Evolutionary conservation across 2,888 invertebrate species (phyloP).

Genomic region (Buathra laborator): DNA sequence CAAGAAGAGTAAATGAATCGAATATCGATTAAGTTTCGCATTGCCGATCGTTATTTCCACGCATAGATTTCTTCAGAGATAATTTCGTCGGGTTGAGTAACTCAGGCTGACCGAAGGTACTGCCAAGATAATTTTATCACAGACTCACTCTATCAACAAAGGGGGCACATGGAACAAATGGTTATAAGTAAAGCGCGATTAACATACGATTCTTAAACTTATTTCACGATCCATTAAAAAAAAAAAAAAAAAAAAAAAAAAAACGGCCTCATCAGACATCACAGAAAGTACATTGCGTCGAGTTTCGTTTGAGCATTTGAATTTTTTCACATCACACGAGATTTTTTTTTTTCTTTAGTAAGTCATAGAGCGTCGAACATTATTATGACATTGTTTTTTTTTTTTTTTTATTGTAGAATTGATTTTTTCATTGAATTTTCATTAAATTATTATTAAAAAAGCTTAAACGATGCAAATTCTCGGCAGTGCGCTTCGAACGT

Average conservation of each 20-base stretch:
- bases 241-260: background rate
- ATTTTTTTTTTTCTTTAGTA: background rate
- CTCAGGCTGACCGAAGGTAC: slow-evolving; percentile 77
- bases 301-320: slow-evolving; percentile 35
- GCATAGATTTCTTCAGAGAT: slow-evolving; percentile 74
- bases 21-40: slow-evolving; percentile 63
- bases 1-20: slow-evolving; percentile 81
- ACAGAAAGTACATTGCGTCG: slow-evolving; percentile 48
- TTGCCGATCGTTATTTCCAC: slow-evolving; percentile 75
- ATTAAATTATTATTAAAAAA: slow-evolving; percentile 25
- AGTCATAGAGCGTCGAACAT: background rate
- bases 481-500: slow-evolving; percentile 44
- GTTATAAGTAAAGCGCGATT: slow-evolving; percentile 30
- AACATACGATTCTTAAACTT: slow-evolving; percentile 48
- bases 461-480: slow-evolving; percentile 33
- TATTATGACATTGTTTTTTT: background rate
- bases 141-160: slow-evolving; percentile 58
- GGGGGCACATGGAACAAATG: slow-evolving; percentile 50
- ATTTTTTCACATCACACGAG: background rate
- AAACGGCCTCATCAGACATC: slow-evolving; percentile 49
- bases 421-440: background rate
- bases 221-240: slow-evolving; percentile 49
- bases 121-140: slow-evolving; percentile 75
- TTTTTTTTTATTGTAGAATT: background rate
- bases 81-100: slow-evolving; percentile 73